Evolutionary conservation across 2,113 vertebrate species (phyloP).

Genomic region (Petrocephalus zakoni): DNA sequence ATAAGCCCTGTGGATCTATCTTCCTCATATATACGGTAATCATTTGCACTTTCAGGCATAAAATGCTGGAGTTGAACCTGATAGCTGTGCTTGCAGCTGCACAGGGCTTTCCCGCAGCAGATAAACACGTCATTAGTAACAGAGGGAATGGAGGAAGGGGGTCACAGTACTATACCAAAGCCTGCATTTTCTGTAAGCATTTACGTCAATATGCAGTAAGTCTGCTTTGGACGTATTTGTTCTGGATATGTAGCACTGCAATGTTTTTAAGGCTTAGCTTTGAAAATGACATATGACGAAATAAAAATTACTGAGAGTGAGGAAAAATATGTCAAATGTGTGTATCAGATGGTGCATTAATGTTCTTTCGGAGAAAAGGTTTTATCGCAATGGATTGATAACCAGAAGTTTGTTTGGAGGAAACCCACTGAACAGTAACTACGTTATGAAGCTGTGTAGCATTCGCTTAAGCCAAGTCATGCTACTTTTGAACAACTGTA

Average conservation of each 20-base stretch:
- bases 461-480: background rate
- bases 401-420: background rate
- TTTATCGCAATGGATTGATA: background rate
- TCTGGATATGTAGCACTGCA: background rate
- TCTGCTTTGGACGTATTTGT: background rate
- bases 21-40: background rate
- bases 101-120: background rate
- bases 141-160: background rate
- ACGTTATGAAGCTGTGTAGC: no score
- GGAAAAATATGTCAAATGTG: background rate
- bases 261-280: background rate
- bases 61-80: background rate
- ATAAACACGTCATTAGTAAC: background rate
- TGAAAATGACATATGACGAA: background rate
- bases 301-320: background rate
- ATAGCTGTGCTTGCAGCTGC: background rate
- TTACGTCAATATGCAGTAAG: background rate
- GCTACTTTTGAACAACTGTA: background rate
- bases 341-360: background rate
- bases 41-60: background rate
- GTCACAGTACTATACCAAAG: background rate
- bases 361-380: background rate
- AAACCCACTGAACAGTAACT: no score
- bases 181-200: background rate
- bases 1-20: no score